phyloP scores from a whole-genome alignment of 2,113 vertebrate species.

The Neolamprologus variostigma region DNA sequence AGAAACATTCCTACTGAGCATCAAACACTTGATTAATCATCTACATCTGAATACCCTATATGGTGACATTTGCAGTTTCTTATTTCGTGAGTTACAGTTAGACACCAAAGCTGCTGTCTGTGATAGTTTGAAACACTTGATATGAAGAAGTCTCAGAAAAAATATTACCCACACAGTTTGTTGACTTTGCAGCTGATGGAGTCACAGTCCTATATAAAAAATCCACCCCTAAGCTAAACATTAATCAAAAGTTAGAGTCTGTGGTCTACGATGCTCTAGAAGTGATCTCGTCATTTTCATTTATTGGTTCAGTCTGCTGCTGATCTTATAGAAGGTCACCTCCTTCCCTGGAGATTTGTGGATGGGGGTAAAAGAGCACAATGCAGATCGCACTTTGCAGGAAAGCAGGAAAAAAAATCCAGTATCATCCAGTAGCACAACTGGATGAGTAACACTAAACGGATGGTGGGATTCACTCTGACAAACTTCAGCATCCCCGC shows the following conservation, averaged over 20 bases:
- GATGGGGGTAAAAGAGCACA: background rate
- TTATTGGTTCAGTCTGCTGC: background rate
- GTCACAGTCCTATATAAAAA: background rate
- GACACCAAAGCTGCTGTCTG: background rate
- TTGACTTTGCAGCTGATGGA: background rate
- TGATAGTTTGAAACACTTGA: background rate
- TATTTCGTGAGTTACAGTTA: background rate
- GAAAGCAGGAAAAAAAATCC: background rate
- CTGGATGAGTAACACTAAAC: background rate
- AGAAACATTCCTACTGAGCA: background rate
- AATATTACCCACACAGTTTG: background rate
- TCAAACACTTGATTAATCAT: background rate
- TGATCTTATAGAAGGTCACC: background rate
- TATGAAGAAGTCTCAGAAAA: background rate
- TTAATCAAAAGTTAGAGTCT: background rate
- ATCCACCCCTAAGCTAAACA: background rate
- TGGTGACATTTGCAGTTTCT: background rate
- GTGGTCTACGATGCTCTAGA: background rate
- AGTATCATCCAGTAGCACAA: background rate
- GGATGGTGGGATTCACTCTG: background rate
- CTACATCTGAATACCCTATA: background rate
- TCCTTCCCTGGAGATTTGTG: background rate
- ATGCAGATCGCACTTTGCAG: background rate
- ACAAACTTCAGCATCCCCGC: background rate
- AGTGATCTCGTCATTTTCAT: background rate